These are phyloP conservation scores for Mycogona germanica DNA, from an alignment of 2,888 invertebrate genomes.

Conservation along the genomic window DNA sequence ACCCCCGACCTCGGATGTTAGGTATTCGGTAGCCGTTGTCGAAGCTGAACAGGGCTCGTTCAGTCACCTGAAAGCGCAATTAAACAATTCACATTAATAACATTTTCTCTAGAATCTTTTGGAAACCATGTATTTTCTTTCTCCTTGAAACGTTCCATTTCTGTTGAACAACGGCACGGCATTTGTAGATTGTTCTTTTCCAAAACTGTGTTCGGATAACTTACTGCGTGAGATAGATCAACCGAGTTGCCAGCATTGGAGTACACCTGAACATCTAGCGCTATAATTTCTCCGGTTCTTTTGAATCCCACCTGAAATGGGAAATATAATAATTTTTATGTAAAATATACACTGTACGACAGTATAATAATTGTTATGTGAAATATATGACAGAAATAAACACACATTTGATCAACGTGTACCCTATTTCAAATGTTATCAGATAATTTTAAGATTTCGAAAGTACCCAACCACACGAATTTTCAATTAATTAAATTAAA, in stretches of 20 bases:
- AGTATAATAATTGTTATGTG: background rate
- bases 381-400: no score
- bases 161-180: no score
- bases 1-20: conserved; percentile 51
- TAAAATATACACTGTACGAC: no score
- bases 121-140: no score
- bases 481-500: background rate
- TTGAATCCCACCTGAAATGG: conserved; percentile 48
- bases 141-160: no score
- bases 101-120: background rate
- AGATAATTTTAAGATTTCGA: background rate
- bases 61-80: conserved; percentile 34
- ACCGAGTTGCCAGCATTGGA: conserved; percentile 69
- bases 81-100: background rate
- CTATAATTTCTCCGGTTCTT: conserved; percentile 59
- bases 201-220: no score
- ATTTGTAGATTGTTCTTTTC: no score
- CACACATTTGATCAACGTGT: no score
- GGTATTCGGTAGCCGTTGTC: conserved; percentile 72
- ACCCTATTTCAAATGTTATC: no score
- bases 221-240: conserved; percentile 53
- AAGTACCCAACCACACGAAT: background rate
- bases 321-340: no score
- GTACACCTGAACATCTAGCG: conserved; percentile 57
- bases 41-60: conserved; percentile 41